A percentile compares a stretch with the other conserved stretches of the same genome.
phyloP scores from a whole-genome alignment of 2,888 invertebrate genomes.

The Cordilura impudica region DNA sequence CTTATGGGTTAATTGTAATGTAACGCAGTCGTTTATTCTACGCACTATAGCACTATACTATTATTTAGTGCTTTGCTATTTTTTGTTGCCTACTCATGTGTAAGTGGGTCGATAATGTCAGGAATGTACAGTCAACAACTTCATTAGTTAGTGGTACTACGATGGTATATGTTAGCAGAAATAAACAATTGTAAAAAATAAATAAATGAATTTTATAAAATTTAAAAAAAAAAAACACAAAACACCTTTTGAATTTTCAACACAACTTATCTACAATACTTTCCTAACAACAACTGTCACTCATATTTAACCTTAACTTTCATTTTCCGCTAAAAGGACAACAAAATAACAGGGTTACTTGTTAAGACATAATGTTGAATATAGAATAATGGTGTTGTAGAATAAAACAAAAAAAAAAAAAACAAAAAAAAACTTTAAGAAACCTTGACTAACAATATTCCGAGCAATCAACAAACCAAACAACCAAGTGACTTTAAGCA shows the following conservation, averaged over 20 bases:
- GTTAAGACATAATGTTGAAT: too few relatives aligned
- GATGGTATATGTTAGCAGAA: too few relatives aligned
- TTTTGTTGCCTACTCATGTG: slow-evolving; percentile 42
- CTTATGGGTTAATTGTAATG: too few relatives aligned
- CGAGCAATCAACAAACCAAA: neutral
- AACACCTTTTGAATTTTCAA: neutral
- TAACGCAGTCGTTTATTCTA: too few relatives aligned
- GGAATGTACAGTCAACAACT: slow-evolving; percentile 8
- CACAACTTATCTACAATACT: neutral
- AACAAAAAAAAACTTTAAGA: neutral
- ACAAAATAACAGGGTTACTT: neutral
- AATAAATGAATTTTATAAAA: neutral
- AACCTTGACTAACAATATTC: neutral
- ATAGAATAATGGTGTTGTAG: too few relatives aligned
- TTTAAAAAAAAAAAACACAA: neutral
- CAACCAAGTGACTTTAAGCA: neutral
- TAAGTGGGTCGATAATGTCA: slow-evolving; percentile 56
- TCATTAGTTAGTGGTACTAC: neutral
- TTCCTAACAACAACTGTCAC: neutral
- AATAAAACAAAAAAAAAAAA: neutral
- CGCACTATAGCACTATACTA: too few relatives aligned
- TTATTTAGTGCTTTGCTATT: slow-evolving; percentile 27
- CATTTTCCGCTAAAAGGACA: neutral
- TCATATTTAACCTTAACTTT: neutral
- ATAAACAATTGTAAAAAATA: too few relatives aligned